These are phyloP conservation scores for Esox niger DNA, from an alignment of 2,113 vertebrate species.

Conservation along the genomic window DNA sequence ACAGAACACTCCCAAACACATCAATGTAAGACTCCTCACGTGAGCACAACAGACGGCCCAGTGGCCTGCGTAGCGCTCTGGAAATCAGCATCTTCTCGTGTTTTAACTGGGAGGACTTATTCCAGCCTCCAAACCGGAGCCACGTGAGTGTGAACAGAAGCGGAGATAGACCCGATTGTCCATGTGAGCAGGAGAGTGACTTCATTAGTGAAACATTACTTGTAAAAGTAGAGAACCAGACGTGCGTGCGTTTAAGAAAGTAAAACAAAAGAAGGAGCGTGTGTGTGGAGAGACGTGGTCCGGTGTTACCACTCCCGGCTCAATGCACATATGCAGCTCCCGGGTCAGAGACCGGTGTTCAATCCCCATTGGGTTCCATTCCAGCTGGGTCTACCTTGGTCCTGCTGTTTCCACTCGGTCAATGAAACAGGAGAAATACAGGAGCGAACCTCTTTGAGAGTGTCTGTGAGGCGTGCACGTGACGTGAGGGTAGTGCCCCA, in stretches of 20 bases:
- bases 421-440: too few species aligned
- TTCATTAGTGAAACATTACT: background rate
- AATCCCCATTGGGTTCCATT: too few species aligned
- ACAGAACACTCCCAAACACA: background rate
- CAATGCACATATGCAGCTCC: too few species aligned
- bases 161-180: background rate
- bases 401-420: too few species aligned
- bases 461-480: background rate
- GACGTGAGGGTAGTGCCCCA: constrained; percentile 1
- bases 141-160: background rate
- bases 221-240: background rate
- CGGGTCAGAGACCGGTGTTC: too few species aligned
- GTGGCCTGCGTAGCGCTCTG: constrained; percentile 3
- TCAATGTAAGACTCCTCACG: constrained; percentile 1
- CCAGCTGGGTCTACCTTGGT: too few species aligned
- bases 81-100: constrained; percentile 1
- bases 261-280: constrained; percentile 20
- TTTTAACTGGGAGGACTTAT: constrained; percentile 4
- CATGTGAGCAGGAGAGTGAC: background rate
- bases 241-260: constrained; percentile 4
- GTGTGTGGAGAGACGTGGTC: constrained; percentile 13
- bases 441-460: too few species aligned
- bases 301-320: too few species aligned
- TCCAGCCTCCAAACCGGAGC: background rate
- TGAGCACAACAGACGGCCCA: constrained; percentile 16